These are phyloP conservation scores for Dasysyrphus albostriatus DNA, from an alignment of 2,888 invertebrate species.

Conservation along the genomic window DNA sequence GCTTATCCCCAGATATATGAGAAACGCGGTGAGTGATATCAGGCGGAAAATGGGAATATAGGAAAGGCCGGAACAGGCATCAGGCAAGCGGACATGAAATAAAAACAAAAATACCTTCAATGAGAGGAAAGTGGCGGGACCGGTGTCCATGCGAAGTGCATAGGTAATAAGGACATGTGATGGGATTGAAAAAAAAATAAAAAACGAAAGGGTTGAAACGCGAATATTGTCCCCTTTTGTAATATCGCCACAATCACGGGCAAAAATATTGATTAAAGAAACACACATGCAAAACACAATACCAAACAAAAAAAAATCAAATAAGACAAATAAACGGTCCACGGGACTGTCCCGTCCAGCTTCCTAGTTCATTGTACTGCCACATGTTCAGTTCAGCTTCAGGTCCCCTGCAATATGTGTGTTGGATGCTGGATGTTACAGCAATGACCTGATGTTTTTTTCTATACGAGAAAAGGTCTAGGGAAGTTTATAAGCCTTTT, in stretches of 20 bases:
- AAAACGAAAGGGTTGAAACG: slow-evolving; percentile 72
- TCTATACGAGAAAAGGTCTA: slow-evolving; percentile 17
- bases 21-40: slow-evolving; percentile 64
- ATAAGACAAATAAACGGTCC: slow-evolving; percentile 48
- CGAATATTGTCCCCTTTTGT: slow-evolving; percentile 73
- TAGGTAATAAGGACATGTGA: slow-evolving; percentile 75
- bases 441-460: slow-evolving; percentile 48
- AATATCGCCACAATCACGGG: slow-evolving; percentile 73
- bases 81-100: slow-evolving; percentile 55
- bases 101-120: slow-evolving; percentile 52
- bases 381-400: slow-evolving; percentile 62
- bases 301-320: slow-evolving; percentile 2
- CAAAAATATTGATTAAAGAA: slow-evolving; percentile 69
- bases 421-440: slow-evolving; percentile 48
- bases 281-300: slow-evolving; percentile 16
- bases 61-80: slow-evolving; percentile 56
- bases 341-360: slow-evolving; percentile 73
- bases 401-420: slow-evolving; percentile 49
- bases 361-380: slow-evolving; percentile 67
- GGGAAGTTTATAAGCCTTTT: slow-evolving; percentile 47
- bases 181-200: slow-evolving; percentile 44
- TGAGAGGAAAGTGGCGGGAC: slow-evolving; percentile 45
- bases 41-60: slow-evolving; percentile 73
- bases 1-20: slow-evolving; percentile 68
- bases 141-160: slow-evolving; percentile 72